A percentile compares a stretch with the other conserved stretches of the same genome.
These are phyloP conservation scores for Patagioenas fasciata DNA, from an alignment of 2,113 vertebrate genomes.

Conservation along the genomic window DNA sequence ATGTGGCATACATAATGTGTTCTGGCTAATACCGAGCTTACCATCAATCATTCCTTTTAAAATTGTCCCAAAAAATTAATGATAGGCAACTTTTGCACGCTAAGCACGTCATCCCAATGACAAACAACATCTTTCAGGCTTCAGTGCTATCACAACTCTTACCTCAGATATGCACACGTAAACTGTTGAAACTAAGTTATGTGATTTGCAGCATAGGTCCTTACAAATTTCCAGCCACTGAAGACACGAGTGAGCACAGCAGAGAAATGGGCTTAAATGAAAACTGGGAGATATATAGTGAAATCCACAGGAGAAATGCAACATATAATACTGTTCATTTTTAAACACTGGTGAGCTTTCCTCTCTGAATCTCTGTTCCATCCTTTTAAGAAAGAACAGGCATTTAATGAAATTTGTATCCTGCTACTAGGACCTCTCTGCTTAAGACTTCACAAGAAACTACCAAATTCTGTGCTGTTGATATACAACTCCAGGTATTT, in stretches of 20 bases:
- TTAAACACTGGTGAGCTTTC: not conserved
- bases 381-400: not conserved
- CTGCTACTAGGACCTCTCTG: not conserved
- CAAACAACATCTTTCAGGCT: not conserved
- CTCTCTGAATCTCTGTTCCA: not conserved
- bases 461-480: not conserved
- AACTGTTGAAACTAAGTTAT: not conserved
- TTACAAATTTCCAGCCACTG: not conserved
- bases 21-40: not conserved
- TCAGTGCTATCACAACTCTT: not conserved
- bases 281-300: not conserved
- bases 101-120: not conserved
- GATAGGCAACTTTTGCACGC: not conserved
- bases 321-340: not conserved
- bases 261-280: not conserved
- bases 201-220: not conserved
- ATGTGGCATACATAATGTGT: not conserved
- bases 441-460: not conserved
- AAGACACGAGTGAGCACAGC: not conserved
- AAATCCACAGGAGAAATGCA: not conserved
- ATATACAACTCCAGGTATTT: not conserved
- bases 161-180: not conserved
- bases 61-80: conserved; percentile 20
- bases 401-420: not conserved
- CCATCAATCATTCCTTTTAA: conserved; percentile 18